Conservation (phyloP, 2,113 vertebrate species). For the Acanthochromis polyacanthus region DNA sequence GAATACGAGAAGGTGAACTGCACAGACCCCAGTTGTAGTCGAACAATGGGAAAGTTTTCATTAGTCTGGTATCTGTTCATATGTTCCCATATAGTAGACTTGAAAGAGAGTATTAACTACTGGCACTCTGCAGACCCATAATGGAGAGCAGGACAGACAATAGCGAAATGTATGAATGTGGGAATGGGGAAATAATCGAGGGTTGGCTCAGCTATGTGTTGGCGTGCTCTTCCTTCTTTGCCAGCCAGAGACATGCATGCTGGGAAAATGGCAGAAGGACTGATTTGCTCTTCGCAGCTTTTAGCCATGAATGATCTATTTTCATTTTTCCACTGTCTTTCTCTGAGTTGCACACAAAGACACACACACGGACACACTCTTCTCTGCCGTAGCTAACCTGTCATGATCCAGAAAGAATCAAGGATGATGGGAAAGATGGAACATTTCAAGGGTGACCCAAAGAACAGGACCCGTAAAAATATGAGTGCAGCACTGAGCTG, state of each 20-base stretch:
- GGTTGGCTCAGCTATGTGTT: conserved; percentile 61
- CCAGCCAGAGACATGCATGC: conserved; percentile 63
- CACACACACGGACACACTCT: conserved; percentile 20
- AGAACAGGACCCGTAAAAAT: conserved; percentile 26
- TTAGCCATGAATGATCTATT: conserved; percentile 70
- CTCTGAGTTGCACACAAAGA: conserved; percentile 3
- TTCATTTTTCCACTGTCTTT: conserved; percentile 59
- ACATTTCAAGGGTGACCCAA: conserved; percentile 45
- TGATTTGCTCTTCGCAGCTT: conserved; percentile 58
- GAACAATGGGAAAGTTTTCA: conserved; percentile 67
- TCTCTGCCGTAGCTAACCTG: conserved; percentile 29
- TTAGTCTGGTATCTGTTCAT: conserved; percentile 43
- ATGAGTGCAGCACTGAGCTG: not conserved
- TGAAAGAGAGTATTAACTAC: conserved; percentile 58
- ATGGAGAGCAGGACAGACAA: conserved; percentile 52
- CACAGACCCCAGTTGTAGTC: conserved; percentile 26
- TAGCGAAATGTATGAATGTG: conserved; percentile 54
- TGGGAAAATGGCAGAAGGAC: conserved; percentile 62
- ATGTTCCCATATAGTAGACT: conserved; percentile 43
- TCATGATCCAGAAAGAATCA: conserved; percentile 53
- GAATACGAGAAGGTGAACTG: conserved; percentile 33
- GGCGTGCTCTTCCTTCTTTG: conserved; percentile 41
- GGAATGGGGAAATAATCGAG: conserved; percentile 47
- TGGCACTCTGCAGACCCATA: conserved; percentile 34
- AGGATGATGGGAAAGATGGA: conserved; percentile 52